Conservation (phyloP, 2,888 invertebrate species). For the Lumbricus terrestris region DNA sequence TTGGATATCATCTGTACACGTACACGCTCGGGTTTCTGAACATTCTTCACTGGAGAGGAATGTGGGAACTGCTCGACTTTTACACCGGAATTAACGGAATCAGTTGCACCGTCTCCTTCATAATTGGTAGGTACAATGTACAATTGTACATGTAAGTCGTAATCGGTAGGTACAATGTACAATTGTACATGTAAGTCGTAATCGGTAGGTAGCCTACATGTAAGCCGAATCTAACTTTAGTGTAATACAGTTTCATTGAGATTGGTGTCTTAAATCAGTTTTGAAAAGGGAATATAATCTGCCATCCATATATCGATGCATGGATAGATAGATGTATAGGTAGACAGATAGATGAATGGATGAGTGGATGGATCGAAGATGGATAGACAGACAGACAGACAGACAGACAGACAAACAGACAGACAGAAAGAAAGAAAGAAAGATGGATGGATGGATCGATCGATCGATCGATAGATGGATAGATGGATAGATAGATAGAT, state of each 20-base stretch:
- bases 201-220: neutral
- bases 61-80: slow-evolving; percentile 27
- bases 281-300: no score
- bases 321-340: no score
- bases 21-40: slow-evolving; percentile 13
- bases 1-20: slow-evolving; percentile 26
- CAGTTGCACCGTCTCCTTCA: neutral
- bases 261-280: no score
- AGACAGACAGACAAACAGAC: slow-evolving; percentile 14
- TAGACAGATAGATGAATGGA: no score
- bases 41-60: slow-evolving; percentile 25
- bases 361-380: no score
- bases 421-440: neutral
- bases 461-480: neutral
- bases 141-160: no score
- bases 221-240: no score
- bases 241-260: neutral
- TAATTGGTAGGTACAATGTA: slow-evolving; percentile 3
- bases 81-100: slow-evolving; percentile 17
- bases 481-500: no score
- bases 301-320: no score
- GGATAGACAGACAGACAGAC: no score
- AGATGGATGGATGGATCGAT: neutral
- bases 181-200: no score
- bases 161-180: neutral